phyloP scores from a whole-genome alignment of 2,797 vertebrate genomes.

The Selene dorsalis region DNA sequence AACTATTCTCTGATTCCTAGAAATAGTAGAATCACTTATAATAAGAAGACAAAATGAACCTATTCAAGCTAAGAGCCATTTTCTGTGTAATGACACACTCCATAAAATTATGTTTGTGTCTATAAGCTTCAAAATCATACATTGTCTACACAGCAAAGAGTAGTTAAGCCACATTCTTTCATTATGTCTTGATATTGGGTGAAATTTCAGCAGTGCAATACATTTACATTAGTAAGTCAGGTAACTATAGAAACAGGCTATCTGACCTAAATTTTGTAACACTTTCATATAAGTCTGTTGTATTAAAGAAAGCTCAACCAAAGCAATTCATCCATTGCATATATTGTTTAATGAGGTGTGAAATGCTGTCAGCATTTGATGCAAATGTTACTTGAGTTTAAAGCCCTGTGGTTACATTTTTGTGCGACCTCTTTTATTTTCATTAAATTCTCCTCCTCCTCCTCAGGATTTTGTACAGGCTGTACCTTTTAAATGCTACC shows the following conservation, averaged over 20 bases:
- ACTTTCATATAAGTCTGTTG: not conserved
- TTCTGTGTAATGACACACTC: slow-evolving; percentile 30
- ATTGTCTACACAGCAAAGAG: not conserved
- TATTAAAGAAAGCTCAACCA: not conserved
- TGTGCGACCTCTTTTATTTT: not conserved
- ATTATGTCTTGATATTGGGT: not conserved
- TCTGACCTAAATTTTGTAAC: not conserved
- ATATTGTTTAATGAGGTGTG: not conserved
- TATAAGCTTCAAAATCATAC: not conserved
- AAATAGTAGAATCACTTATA: too few relatives aligned
- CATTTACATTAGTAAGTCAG: not conserved
- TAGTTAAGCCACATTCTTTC: not conserved
- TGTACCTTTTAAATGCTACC: not conserved
- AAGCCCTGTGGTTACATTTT: not conserved
- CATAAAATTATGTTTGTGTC: slow-evolving; percentile 1
- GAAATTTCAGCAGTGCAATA: not conserved
- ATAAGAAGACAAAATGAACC: too few relatives aligned
- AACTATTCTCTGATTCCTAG: too few relatives aligned
- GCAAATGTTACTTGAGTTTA: not conserved
- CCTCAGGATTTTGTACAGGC: not conserved
- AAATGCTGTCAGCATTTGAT: not conserved
- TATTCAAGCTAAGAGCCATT: slow-evolving; percentile 13
- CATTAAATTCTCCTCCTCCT: not conserved
- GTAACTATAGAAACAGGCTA: not conserved
- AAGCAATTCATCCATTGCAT: not conserved